Evolutionary conservation across 1,140 invertebrate species (phyloP).

Genomic region (Vollenhovia emeryi): DNA sequence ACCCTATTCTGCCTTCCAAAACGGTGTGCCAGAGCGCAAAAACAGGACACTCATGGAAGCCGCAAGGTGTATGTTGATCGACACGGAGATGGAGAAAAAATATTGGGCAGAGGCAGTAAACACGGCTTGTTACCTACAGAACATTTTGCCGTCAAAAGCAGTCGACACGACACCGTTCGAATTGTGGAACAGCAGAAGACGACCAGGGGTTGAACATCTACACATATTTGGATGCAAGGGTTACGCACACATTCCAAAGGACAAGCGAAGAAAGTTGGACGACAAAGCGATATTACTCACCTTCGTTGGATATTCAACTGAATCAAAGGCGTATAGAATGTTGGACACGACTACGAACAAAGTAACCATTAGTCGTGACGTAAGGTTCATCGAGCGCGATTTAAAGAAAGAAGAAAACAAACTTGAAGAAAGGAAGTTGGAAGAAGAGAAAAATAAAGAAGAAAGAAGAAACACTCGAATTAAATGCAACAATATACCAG

Average conservation of each 20-base stretch:
- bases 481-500: too few species aligned
- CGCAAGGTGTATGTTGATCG: neutral
- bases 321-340: neutral
- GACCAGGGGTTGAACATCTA: neutral
- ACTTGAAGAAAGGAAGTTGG: too few species aligned
- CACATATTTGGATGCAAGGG: neutral
- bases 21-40: neutral
- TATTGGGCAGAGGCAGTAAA: neutral
- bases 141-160: neutral
- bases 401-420: too few species aligned
- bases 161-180: neutral
- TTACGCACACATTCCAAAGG: neutral
- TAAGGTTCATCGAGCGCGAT: too few species aligned
- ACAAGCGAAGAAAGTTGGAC: neutral
- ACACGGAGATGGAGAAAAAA: neutral
- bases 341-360: neutral
- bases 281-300: neutral
- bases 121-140: neutral
- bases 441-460: too few species aligned
- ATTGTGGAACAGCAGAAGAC: neutral
- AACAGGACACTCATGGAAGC: neutral
- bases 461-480: too few species aligned
- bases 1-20: too few species aligned
- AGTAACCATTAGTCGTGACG: too few species aligned
- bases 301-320: neutral